phyloP scores from a whole-genome alignment of 2,113 vertebrate species.

The Peromyscus polionotus region DNA sequence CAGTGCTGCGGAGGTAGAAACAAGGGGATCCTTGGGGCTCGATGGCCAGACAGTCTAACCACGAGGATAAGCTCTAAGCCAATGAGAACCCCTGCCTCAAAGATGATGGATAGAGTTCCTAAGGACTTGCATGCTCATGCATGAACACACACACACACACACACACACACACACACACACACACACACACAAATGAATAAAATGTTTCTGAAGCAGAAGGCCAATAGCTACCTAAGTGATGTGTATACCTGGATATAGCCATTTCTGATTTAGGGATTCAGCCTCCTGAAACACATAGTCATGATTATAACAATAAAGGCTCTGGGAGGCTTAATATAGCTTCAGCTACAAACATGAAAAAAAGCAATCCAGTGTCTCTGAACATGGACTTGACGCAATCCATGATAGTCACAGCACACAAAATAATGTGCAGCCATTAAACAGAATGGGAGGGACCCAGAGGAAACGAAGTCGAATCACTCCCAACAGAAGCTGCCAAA shows the following conservation, averaged over 20 bases:
- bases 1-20: neutral
- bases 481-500: neutral
- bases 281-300: neutral
- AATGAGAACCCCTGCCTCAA: neutral
- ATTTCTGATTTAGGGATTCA: neutral
- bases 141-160: too few species aligned
- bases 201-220: neutral
- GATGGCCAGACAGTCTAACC: neutral
- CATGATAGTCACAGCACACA: neutral
- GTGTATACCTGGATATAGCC: neutral
- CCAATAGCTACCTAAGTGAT: neutral
- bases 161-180: neutral
- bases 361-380: slow-evolving; percentile 30
- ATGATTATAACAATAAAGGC: neutral
- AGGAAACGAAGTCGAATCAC: neutral
- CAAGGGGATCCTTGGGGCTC: neutral
- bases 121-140: accelerated
- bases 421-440: neutral
- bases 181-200: neutral
- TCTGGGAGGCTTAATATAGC: neutral
- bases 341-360: neutral
- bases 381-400: neutral
- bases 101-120: neutral
- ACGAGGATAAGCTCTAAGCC: too few species aligned
- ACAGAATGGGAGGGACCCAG: neutral